Evolutionary conservation across 1,140 invertebrate species (phyloP), one percentile per base, ranked within the genome.

Genomic region (Ceratina calcarata): DNA sequence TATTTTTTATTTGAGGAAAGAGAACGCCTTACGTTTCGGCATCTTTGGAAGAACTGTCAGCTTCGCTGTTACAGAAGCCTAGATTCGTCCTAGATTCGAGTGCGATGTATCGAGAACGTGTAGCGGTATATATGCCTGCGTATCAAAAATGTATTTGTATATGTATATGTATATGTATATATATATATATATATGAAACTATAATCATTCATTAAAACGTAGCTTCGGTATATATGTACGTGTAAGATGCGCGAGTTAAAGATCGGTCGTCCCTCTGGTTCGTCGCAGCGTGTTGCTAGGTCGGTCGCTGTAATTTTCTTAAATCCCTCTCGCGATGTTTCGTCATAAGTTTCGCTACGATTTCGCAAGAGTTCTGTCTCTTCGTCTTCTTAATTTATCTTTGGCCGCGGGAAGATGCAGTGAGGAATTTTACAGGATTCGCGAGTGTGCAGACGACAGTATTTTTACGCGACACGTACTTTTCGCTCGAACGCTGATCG

Each of bases 171-270:
- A 32, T 32, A 32, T 4, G 27, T 32, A 32, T 32, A 4, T 4
- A 82, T 16, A 83, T 81, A 83, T 77, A 70, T 66, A 80, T 67
- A 81, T 78, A 84, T 85, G 87, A 85, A 86, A 80, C 57, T 88
- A 88, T 87, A 87, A 88, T 89, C 82, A 70, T 87, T 86, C 83
- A 86, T 90, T 87, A 85, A 70, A 86, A 80, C 79, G 80, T 88
- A 90, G 86, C 83, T 90, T 86, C 77, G 82, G 57, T 86, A 86
- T 86, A 74, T 80, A 75, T 53, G 78, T 70, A 81, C 73, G 60
- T 80, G 72, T 55, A 51, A 10, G 24, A 76, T 20, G 7, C 3
- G 37, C 37, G 37, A 45, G 37, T 51, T 45, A 8, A 82, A 67
- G 60, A 78, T 75, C 60, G 45, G 62, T 80, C 61, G 70, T 45